Base-by-base conservation (phyloP, 2,888 invertebrate species). In the Gonocerus acuteangulatus region DNA sequence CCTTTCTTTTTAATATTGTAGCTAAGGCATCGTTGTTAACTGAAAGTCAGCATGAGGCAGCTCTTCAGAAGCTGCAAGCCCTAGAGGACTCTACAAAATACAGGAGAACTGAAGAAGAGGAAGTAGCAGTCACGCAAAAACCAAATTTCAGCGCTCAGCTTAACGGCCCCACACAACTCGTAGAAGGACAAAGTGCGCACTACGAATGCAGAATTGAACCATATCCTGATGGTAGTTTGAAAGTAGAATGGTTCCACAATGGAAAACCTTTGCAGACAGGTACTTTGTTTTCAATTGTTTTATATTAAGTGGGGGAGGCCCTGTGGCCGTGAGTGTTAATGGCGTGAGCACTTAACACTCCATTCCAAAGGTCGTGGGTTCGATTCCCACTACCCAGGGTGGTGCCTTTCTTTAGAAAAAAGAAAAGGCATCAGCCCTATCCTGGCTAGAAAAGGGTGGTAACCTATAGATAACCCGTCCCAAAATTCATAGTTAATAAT, bases 211-310 rank as follows among this genome's bases (percentile, higher is more conserved):
- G 93, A 57, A 89, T 94, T 71, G 93, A 93, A 73, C 94, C 94
- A 13, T 92, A 92, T 71, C 91, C 92, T 1, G 93, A 94, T 76
- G 81, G 89, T 3, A 85, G 85, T 67, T 82, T 94, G 73, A 88
- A 90, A 71, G 89, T 93, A 0, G 92, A 92, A 75, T 94, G 93
- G 93, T 87, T 89, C 77, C 92, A 92, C 71, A 93, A 96, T 74
- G 93, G 90, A 49, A 85, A 92, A 74, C 89, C 93, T 47, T 76
- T 93, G 51, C 86, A 85, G 70, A 87, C 87, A 65, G 91, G 91
- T 60, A 67, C 67, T 42, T 3, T 42, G n/a, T n/a, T 34, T 34
- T 34, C 34, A 9, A 13, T 48, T 66, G n/a, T n/a, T n/a, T n/a
- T n/a, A n/a, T n/a, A n/a, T n/a, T n/a, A n/a, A n/a, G n/a, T n/a